These are phyloP conservation scores for Crypturellus undulatus DNA, from an alignment of 2,113 vertebrate genomes.

Conservation along the genomic window DNA sequence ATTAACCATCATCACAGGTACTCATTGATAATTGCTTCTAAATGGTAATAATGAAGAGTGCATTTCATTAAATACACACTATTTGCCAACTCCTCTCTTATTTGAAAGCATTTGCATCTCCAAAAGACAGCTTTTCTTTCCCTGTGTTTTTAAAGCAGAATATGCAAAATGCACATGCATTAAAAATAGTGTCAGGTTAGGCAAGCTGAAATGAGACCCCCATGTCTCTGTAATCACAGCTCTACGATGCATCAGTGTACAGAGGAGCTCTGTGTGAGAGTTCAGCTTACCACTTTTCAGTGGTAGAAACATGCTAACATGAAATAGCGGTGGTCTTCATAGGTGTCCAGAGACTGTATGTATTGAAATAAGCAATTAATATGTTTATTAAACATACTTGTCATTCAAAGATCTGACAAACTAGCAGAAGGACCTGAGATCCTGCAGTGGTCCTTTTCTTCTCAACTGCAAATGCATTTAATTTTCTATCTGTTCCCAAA, in stretches of 20 bases:
- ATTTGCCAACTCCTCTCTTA: conserved; percentile 40
- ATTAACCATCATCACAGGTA: conserved; percentile 17
- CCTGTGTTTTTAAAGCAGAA: not conserved
- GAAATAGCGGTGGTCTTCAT: not conserved
- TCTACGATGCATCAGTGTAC: not conserved
- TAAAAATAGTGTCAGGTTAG: not conserved
- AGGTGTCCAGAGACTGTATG: not conserved
- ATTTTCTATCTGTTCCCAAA: not conserved
- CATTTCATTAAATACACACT: not conserved
- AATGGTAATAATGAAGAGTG: conserved; percentile 22
- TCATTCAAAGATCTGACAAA: not conserved
- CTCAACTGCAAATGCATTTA: not conserved
- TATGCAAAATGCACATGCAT: conserved; percentile 1
- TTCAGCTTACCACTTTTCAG: not conserved
- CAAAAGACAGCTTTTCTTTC: conserved; percentile 32
- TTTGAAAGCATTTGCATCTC: conserved; percentile 32
- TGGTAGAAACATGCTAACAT: not conserved
- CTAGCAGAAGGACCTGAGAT: not conserved
- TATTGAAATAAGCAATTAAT: conserved; percentile 18
- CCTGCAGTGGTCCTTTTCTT: not conserved
- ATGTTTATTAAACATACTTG: not conserved
- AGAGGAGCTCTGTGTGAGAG: not conserved
- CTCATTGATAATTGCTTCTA: conserved; percentile 1
- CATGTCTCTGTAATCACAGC: not conserved
- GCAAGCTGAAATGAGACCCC: not conserved